phyloP scores from a whole-genome alignment of 2,797 vertebrate genomes.

The Hydrophis major region DNA sequence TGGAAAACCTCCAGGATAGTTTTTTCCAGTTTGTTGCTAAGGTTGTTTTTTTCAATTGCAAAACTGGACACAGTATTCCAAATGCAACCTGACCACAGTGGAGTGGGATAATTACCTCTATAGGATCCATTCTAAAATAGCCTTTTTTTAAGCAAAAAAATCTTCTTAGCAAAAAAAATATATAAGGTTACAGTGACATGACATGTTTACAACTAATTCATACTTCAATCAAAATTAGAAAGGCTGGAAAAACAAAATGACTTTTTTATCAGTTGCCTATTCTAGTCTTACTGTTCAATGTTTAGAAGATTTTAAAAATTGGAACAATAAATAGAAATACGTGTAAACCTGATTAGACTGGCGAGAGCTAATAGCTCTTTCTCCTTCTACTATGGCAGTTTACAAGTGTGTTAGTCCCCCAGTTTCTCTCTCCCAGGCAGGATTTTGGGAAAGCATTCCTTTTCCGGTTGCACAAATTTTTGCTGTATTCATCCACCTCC shows the following conservation, averaged over 20 bases:
- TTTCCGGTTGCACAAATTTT: not conserved
- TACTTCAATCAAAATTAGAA: not conserved
- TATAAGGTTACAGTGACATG: not conserved
- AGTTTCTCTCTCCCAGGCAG: not conserved
- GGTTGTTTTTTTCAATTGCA: not conserved
- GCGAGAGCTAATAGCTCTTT: not conserved
- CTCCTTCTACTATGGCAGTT: not conserved
- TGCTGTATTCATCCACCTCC: not conserved
- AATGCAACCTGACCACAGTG: not conserved
- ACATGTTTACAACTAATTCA: not conserved
- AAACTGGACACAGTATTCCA: not conserved
- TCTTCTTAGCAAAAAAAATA: not conserved
- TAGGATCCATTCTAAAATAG: not conserved
- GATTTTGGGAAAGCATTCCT: not conserved
- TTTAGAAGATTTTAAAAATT: not conserved
- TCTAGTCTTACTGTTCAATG: not conserved
- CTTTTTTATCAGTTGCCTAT: not conserved
- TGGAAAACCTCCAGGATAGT: not conserved
- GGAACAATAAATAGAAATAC: not conserved
- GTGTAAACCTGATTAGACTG: not conserved
- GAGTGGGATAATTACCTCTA: not conserved
- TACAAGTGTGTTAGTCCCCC: not conserved
- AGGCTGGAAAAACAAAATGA: not conserved
- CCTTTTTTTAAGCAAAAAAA: not conserved
- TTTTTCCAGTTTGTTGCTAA: not conserved